Percentiles rank a stretch among this genome's conserved stretches.
Evolutionary conservation across 2,113 vertebrate genomes (phyloP).

Genomic region (Corvus cornix): DNA sequence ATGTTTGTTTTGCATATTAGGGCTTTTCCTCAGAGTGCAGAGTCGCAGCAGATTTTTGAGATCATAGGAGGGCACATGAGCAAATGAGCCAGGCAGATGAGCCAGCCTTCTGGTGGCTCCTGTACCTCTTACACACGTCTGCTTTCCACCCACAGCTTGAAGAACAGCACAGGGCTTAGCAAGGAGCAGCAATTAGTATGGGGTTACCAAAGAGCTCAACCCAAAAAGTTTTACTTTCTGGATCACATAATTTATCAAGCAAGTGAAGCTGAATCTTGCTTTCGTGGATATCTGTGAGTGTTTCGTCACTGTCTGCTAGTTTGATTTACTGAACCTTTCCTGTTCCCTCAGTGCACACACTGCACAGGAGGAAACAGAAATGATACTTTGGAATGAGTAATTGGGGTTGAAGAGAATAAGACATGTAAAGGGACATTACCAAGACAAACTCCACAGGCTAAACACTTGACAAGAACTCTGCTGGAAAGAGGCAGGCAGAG

Average conservation of each 20-base stretch:
- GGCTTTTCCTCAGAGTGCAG: background rate
- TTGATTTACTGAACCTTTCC: background rate
- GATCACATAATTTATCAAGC: background rate
- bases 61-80: background rate
- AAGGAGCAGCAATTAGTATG: background rate
- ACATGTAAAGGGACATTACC: background rate
- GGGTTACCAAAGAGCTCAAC: background rate
- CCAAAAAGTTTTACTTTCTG: background rate
- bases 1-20: constrained; percentile 26
- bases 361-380: background rate
- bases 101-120: background rate
- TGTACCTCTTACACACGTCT: background rate
- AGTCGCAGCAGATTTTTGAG: background rate
- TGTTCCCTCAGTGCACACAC: background rate
- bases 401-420: background rate
- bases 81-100: constrained; percentile 23
- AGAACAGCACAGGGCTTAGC: background rate
- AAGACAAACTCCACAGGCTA: background rate
- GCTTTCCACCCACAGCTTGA: background rate
- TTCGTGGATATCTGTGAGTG: background rate
- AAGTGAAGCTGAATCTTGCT: background rate
- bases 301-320: background rate
- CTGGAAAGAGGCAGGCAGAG: background rate
- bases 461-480: background rate
- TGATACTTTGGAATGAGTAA: background rate